These are phyloP conservation scores for Aphelenchoides fujianensis DNA, from an alignment of 1,140 invertebrate species.

Conservation along the genomic window DNA sequence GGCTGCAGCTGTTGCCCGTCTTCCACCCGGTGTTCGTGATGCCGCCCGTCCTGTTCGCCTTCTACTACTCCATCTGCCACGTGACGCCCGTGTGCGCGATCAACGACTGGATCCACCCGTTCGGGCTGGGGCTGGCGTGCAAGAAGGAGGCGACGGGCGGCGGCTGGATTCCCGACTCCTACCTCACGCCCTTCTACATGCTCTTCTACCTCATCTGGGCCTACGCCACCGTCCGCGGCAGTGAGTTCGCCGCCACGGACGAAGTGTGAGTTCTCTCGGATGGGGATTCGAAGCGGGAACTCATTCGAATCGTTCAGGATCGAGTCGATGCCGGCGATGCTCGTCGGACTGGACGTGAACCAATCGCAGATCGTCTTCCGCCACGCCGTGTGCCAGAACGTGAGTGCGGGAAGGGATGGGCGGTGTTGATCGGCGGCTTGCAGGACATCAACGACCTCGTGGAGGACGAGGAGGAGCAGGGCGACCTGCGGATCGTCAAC, in stretches of 20 bases:
- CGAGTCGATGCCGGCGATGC: slow-evolving; percentile 54
- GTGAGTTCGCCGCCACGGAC: slow-evolving; percentile 34
- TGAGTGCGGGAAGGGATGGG: neutral
- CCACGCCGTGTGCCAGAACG: slow-evolving; percentile 42
- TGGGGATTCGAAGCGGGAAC: neutral
- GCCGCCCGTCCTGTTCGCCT: slow-evolving; percentile 40
- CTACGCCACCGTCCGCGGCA: slow-evolving; percentile 33
- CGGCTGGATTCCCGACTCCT: slow-evolving; percentile 30
- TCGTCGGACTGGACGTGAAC: slow-evolving; percentile 44
- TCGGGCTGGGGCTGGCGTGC: slow-evolving; percentile 31
- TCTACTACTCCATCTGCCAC: slow-evolving; percentile 31
- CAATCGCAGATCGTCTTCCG: slow-evolving; percentile 58
- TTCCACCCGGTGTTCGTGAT: slow-evolving; percentile 41
- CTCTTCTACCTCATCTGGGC: slow-evolving; percentile 44
- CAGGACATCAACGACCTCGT: slow-evolving; percentile 26
- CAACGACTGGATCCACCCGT: slow-evolving; percentile 33
- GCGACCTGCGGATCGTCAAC: slow-evolving; percentile 34
- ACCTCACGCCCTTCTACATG: slow-evolving; percentile 41
- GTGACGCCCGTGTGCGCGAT: slow-evolving; percentile 36
- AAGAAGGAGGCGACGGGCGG: slow-evolving; percentile 31
- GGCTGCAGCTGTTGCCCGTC: slow-evolving; percentile 36
- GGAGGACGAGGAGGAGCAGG: slow-evolving; percentile 42
- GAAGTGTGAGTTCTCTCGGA: slow-evolving; percentile 46
- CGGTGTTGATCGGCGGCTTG: neutral
- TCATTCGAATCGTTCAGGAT: slow-evolving; percentile 41